Percentiles rank a stretch among this genome's conserved stretches.
phyloP scores from a whole-genome alignment of 2,797 vertebrate species.

The Girardinus metallicus region DNA sequence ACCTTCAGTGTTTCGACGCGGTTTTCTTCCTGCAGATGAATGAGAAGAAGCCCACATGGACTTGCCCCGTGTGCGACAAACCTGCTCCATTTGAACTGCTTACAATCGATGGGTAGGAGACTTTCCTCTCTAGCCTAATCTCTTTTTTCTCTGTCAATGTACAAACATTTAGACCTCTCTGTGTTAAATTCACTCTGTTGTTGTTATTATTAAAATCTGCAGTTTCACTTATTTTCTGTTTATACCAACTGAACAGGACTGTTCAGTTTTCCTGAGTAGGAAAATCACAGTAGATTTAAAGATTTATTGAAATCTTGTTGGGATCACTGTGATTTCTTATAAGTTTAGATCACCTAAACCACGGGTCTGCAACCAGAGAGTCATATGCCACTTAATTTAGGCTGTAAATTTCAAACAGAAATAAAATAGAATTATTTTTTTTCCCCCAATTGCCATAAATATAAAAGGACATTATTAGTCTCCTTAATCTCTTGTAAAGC shows the following conservation, averaged over 20 bases:
- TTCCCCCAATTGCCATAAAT: not conserved
- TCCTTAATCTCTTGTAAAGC: not conserved
- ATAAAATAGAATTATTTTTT: not conserved
- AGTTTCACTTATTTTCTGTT: not conserved
- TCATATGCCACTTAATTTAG: not conserved
- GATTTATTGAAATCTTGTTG: not conserved
- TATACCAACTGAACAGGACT: slow-evolving; percentile 13
- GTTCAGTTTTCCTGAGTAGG: not conserved
- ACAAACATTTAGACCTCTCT: not conserved
- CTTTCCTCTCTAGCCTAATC: slow-evolving; percentile 2
- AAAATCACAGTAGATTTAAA: not conserved
- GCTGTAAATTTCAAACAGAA: not conserved
- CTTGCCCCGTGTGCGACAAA: slow-evolving; percentile 97
- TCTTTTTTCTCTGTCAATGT: not conserved
- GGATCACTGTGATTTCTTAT: not conserved
- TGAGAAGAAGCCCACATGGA: slow-evolving; percentile 99
- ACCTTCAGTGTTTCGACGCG: slow-evolving; percentile 98
- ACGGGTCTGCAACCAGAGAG: not conserved
- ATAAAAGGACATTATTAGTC: not conserved
- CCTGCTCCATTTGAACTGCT: slow-evolving; percentile 96
- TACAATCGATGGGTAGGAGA: slow-evolving; percentile 92
- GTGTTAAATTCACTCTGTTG: not conserved
- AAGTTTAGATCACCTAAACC: not conserved
- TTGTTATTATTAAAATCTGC: not conserved
- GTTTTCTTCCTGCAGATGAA: slow-evolving; percentile 99